Conservation (phyloP, 2,113 vertebrate genomes). For the Anhinga rufa region DNA sequence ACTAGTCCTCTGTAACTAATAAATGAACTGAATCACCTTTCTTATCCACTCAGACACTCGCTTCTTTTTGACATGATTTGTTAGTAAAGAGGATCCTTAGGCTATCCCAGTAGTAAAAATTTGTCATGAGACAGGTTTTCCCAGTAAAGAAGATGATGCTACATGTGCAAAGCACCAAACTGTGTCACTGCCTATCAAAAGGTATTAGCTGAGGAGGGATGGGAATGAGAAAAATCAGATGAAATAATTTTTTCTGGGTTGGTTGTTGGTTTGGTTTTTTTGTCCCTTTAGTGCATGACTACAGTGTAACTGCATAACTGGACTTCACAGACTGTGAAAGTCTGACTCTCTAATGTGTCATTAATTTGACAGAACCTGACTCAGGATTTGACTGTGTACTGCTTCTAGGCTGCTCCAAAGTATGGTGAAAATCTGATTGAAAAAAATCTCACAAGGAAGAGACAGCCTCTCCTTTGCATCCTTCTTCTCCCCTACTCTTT, state of each 20-base stretch:
- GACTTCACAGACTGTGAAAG: not conserved
- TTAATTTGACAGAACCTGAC: not conserved
- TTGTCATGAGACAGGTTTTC: not conserved
- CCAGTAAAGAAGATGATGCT: not conserved
- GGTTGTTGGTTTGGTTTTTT: not conserved
- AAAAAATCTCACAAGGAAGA: not conserved
- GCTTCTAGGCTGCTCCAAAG: not conserved
- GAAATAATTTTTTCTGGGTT: not conserved
- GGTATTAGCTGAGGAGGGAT: not conserved
- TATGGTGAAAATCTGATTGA: not conserved
- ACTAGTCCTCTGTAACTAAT: not conserved
- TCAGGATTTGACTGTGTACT: not conserved
- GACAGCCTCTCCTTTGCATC: not conserved
- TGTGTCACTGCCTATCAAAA: not conserved
- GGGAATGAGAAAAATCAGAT: not conserved
- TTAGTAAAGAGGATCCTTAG: not conserved
- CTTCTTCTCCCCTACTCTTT: not conserved
- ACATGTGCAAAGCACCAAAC: not conserved
- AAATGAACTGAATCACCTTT: not conserved
- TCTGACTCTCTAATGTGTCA: not conserved
- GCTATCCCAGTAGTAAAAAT: not conserved
- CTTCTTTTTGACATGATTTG: not conserved
- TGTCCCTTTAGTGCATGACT: not conserved
- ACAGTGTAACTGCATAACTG: not conserved
- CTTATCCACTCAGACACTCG: not conserved